These are phyloP conservation scores for Procavia capensis DNA, from an alignment of 2,113 vertebrate species.

Conservation along the genomic window DNA sequence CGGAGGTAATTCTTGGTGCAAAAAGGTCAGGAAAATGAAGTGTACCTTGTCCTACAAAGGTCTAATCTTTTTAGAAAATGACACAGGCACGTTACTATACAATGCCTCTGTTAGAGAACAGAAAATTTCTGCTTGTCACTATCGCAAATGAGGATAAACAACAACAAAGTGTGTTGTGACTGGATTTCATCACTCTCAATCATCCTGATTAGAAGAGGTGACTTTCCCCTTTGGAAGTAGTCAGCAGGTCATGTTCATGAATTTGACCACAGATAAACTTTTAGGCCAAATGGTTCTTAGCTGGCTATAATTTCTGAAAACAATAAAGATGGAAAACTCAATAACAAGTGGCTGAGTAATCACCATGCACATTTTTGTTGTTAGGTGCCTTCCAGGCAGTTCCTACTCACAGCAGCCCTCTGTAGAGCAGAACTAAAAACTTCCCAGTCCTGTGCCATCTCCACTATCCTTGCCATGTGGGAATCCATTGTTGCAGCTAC, in stretches of 20 bases:
- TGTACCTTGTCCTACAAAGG: neutral
- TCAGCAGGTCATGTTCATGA: neutral
- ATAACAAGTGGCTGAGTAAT: neutral
- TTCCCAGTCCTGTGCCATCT: too few relatives aligned
- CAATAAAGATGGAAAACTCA: conserved; percentile 10
- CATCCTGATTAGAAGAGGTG: neutral
- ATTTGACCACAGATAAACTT: neutral
- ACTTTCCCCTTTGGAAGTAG: neutral
- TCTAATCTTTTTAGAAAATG: neutral
- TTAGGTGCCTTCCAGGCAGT: neutral
- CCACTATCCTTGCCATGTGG: too few relatives aligned
- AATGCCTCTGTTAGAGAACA: neutral
- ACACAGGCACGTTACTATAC: neutral
- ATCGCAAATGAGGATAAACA: neutral
- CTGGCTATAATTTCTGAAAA: neutral
- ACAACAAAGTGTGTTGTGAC: neutral
- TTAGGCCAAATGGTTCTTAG: neutral
- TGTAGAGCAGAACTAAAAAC: too few relatives aligned
- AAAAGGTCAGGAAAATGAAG: neutral
- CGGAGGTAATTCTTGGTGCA: neutral
- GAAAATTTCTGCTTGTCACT: neutral
- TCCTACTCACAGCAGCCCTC: neutral
- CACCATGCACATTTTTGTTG: neutral
- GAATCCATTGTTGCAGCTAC: too few relatives aligned
- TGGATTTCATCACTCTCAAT: neutral